Evolutionary conservation across 2,797 vertebrate species (phyloP), one percentile per base, ranked within the genome.

Genomic region (Argentina silus): DNA sequence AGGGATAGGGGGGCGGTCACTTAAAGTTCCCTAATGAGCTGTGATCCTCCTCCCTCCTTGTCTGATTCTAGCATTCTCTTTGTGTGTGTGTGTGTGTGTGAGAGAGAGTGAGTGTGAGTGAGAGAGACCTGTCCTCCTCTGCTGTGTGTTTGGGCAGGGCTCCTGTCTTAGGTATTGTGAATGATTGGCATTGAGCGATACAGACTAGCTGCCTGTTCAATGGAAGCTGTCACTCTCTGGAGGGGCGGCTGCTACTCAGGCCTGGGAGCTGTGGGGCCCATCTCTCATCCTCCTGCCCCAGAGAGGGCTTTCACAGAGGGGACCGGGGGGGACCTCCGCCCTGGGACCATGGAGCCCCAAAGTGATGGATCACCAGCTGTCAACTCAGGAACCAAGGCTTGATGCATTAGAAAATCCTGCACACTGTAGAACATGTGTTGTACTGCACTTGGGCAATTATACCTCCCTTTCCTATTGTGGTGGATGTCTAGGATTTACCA

Each of bases 81-180:
- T 19, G 68, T 69, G 48, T 72, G 67, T 63, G 27, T 76, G 50
- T 47, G 36, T 61, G 53, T 57, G 61, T 60, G 43, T 60, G 64
- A 59, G 23, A 47, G 21, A 44, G 44, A 45, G 15, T 19, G 21
- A 48, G 15, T 60, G 64, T 65, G 23, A 47, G 21, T 53, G 44
- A 45, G 15, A 17, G 21, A 48, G 15, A 15, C n/a, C n/a, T 5
- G 3, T n/a, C 6, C 15, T 42, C n/a, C n/a, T 5, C 15, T n/a
- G n/a, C 15, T 42, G 60, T 51, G 62, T 50, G 55, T 60, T 23
- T 59, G 45, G 27, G 42, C 50, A 63, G 55, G 19, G 9, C 55
- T 57, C 19, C 42, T 17, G 15, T 44, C 36, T 5, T 15, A 21
- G 14, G 44, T 44, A 7, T 12, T 17, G 50, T 50, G 59, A 36